phyloP scores from a whole-genome alignment of 2,888 invertebrate genomes.

The Isoperla grammatica region DNA sequence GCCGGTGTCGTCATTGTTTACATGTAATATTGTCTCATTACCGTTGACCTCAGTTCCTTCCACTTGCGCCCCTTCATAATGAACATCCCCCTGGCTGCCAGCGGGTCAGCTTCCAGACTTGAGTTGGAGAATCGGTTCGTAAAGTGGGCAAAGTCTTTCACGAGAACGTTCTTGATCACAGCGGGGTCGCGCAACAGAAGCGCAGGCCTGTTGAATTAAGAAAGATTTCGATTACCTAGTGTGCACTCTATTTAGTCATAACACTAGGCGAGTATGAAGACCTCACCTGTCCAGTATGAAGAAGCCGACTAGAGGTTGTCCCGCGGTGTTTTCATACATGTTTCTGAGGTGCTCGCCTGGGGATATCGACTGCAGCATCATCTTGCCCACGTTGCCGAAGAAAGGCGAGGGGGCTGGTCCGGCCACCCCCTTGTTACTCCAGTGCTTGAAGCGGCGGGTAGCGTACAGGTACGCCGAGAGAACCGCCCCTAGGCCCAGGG shows the following conservation, averaged over 20 bases:
- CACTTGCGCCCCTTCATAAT: constrained; percentile 39
- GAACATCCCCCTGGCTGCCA: not conserved
- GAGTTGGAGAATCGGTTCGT: not conserved
- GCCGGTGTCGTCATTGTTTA: no score
- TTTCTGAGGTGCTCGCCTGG: constrained; percentile 6
- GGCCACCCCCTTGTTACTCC: constrained; percentile 10
- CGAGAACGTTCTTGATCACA: not conserved
- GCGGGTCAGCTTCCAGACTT: not conserved
- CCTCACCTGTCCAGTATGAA: constrained; percentile 5
- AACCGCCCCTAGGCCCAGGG: not conserved
- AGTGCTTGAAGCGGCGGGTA: constrained; percentile 11
- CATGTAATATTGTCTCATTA: no score
- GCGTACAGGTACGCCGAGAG: not conserved
- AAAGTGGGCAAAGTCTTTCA: constrained; percentile 8
- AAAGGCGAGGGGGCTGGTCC: not conserved
- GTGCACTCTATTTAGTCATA: no score
- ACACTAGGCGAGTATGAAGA: no score
- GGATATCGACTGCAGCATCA: constrained; percentile 9
- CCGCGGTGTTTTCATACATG: not conserved
- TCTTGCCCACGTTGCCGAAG: constrained; percentile 13
- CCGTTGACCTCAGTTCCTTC: constrained; percentile 35
- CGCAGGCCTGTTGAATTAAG: not conserved
- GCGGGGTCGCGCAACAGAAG: not conserved
- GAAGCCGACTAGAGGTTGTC: not conserved
- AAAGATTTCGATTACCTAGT: no score